Conservation (phyloP, 2,888 invertebrate species). For the Coelopa pilipes region DNA sequence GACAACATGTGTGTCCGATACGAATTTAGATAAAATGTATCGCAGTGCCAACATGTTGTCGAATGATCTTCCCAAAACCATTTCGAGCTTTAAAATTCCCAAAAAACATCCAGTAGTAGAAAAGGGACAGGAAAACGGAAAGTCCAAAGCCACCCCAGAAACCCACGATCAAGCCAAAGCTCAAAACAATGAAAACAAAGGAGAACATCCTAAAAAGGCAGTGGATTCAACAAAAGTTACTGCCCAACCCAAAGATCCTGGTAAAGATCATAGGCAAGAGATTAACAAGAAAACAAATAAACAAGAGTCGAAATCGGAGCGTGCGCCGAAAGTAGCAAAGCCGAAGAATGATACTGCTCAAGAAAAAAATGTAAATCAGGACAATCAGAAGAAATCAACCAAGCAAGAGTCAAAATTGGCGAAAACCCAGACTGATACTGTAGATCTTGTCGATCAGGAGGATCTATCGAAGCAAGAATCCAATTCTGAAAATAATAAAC, state of each 20-base stretch:
- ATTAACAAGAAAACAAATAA: no score
- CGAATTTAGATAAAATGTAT: slow-evolving; percentile 60
- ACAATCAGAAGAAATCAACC: no score
- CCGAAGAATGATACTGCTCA: no score
- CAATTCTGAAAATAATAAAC: slow-evolving; percentile 28
- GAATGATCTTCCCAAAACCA: slow-evolving; percentile 45
- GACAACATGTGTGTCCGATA: slow-evolving; percentile 35
- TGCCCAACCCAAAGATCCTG: no score
- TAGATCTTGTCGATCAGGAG: background rate
- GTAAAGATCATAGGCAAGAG: no score
- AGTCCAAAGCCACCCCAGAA: background rate
- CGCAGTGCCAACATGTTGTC: slow-evolving; percentile 48
- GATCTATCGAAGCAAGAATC: slow-evolving; percentile 21
- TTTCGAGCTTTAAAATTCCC: slow-evolving; percentile 60
- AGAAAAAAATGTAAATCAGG: no score
- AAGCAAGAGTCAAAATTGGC: background rate
- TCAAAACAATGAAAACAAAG: slow-evolving; percentile 30
- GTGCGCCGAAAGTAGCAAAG: no score
- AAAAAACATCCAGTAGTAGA: slow-evolving; percentile 48
- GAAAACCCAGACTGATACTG: slow-evolving; percentile 15
- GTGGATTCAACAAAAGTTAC: no score
- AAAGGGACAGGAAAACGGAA: slow-evolving; percentile 26
- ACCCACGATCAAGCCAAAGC: background rate
- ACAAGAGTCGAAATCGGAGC: no score
- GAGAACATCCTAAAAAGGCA: slow-evolving; percentile 28